Percentiles rank a stretch among this genome's conserved stretches.
These are phyloP conservation scores for Prionace glauca DNA, from an alignment of 2,797 vertebrate species.

Conservation along the genomic window DNA sequence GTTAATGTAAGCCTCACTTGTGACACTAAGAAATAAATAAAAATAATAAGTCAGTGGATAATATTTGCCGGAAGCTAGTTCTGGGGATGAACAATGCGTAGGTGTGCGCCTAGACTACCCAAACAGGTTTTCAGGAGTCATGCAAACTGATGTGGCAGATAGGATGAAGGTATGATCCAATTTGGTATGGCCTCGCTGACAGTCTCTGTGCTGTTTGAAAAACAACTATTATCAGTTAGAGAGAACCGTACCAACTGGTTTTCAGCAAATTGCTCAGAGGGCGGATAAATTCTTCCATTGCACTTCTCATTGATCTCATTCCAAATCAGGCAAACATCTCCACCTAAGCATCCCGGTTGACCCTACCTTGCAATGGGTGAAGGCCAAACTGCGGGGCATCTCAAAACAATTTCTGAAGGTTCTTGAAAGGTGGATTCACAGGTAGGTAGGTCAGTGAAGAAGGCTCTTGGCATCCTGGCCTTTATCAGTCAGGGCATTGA, in stretches of 20 bases:
- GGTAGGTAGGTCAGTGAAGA: no score
- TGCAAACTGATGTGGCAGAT: background rate
- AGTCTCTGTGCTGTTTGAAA: background rate
- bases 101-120: background rate
- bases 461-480: no score
- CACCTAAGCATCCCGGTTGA: background rate
- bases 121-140: background rate
- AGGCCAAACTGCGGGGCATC: background rate
- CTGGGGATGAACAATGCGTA: background rate
- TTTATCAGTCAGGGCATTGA: no score
- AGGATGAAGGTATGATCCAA: background rate
- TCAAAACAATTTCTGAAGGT: background rate
- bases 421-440: no score
- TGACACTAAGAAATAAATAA: no score
- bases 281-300: no score
- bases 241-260: background rate
- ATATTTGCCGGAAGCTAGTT: background rate
- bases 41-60: background rate
- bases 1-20: no score
- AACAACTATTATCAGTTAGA: background rate
- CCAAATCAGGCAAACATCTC: background rate
- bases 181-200: background rate
- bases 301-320: background rate
- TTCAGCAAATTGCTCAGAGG: background rate
- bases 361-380: background rate